phyloP scores from a whole-genome alignment of 1,140 invertebrate species.

The Drosophila ohnishii region DNA sequence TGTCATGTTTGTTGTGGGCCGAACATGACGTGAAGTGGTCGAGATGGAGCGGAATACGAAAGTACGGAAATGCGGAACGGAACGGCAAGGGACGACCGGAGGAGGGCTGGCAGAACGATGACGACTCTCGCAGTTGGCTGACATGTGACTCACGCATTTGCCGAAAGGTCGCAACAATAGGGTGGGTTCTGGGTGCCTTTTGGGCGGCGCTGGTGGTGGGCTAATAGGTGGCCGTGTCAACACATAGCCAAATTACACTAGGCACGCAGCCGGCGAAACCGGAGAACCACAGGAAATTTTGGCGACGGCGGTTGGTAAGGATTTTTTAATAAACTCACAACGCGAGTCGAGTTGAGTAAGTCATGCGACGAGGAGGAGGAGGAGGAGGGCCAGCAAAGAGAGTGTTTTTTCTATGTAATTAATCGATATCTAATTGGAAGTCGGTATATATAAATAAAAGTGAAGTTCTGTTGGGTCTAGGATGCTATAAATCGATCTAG shows the following conservation, averaged over 20 bases:
- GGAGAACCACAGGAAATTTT: conserved; percentile 29
- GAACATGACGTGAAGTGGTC: conserved; percentile 76
- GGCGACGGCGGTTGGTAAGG: conserved; percentile 11
- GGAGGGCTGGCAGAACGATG: conserved; percentile 22
- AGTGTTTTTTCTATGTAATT: not conserved
- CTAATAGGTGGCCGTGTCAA: conserved; percentile 59
- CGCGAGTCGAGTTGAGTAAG: conserved; percentile 25
- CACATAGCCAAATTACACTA: conserved; percentile 73
- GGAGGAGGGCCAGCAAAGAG: not conserved
- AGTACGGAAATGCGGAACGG: not conserved
- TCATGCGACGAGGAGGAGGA: conserved; percentile 4
- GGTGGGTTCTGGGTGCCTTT: conserved; percentile 1
- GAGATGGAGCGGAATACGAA: conserved; percentile 22
- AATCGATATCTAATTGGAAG: conserved; percentile 22
- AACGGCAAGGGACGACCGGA: not conserved
- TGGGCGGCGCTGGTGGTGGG: conserved; percentile 7
- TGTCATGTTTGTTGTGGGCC: conserved; percentile 78
- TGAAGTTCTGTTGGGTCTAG: not conserved
- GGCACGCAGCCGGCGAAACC: conserved; percentile 31
- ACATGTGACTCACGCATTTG: conserved; percentile 58
- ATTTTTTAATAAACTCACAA: conserved; percentile 41
- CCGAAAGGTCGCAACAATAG: conserved; percentile 24
- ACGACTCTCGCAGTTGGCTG: conserved; percentile 45
- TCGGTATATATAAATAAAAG: not conserved
- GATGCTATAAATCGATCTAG: not conserved